These are phyloP conservation scores for Tholera decimalis DNA, from an alignment of 2,888 invertebrate species.

Conservation along the genomic window DNA sequence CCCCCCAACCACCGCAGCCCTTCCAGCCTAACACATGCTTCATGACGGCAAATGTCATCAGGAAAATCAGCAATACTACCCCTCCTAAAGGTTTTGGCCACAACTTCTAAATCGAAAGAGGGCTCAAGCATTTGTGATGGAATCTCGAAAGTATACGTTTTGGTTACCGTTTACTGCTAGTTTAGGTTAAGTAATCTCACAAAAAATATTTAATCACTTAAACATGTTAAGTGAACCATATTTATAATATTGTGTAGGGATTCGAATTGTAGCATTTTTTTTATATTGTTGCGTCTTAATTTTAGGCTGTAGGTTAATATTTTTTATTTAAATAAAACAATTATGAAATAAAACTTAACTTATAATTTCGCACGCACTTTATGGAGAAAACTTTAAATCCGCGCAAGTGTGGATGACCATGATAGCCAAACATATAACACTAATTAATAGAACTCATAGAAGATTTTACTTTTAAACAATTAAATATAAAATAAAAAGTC, in stretches of 20 bases:
- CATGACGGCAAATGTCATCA: constrained; percentile 74
- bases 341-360: background rate
- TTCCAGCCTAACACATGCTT: constrained; percentile 77
- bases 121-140: constrained; percentile 41
- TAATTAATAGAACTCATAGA: background rate
- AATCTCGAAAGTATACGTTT: constrained; percentile 68
- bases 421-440: too few species aligned
- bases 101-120: constrained; percentile 22
- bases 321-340: constrained; percentile 19
- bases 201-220: constrained; percentile 33
- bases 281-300: background rate
- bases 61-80: constrained; percentile 69
- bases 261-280: background rate
- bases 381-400: background rate
- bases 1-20: constrained; percentile 38
- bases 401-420: too few species aligned
- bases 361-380: background rate
- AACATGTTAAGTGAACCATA: constrained; percentile 17
- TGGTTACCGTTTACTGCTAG: constrained; percentile 57
- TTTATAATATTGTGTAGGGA: constrained; percentile 13
- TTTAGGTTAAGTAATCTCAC: constrained; percentile 51
- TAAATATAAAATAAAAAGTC: background rate
- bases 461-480: background rate
- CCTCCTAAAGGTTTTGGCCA: constrained; percentile 56
- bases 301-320: background rate